Conservation (phyloP, 2,797 vertebrate species). For the Channallabes apus region DNA sequence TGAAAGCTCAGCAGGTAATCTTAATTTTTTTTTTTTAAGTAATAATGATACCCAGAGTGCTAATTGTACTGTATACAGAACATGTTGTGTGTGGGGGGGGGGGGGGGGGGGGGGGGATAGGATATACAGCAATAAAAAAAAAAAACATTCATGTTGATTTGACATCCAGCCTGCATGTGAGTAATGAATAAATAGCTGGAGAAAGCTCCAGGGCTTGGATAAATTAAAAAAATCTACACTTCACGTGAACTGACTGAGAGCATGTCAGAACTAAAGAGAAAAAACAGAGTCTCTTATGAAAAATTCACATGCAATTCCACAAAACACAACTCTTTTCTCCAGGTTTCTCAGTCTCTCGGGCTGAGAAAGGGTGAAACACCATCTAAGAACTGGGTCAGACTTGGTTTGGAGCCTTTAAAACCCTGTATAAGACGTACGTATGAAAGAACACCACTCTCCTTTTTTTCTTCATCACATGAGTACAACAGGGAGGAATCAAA, state of each 20-base stretch:
- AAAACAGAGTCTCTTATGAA: slow-evolving; percentile 57
- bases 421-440: slow-evolving; percentile 12
- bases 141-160: neutral
- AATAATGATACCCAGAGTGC: too few relatives aligned
- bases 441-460: slow-evolving; percentile 50
- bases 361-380: slow-evolving; percentile 50
- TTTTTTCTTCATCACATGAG: slow-evolving; percentile 50
- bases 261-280: slow-evolving; percentile 48
- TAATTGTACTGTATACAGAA: neutral
- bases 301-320: slow-evolving; percentile 60
- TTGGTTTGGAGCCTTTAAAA: slow-evolving; percentile 36
- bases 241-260: slow-evolving; percentile 63
- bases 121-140: neutral
- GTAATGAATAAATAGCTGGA: slow-evolving; percentile 50
- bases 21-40: too few relatives aligned
- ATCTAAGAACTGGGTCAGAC: slow-evolving; percentile 12
- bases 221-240: slow-evolving; percentile 62
- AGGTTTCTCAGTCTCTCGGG: slow-evolving; percentile 51
- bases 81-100: too few relatives aligned
- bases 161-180: neutral
- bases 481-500: slow-evolving; percentile 33
- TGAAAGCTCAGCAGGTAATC: neutral
- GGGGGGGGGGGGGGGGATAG: too few relatives aligned
- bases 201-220: slow-evolving; percentile 38
- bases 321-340: slow-evolving; percentile 50